Percentiles rank a stretch among this genome's conserved stretches.
Conservation (phyloP, 2,888 invertebrate species). For the Sturmia bella region DNA sequence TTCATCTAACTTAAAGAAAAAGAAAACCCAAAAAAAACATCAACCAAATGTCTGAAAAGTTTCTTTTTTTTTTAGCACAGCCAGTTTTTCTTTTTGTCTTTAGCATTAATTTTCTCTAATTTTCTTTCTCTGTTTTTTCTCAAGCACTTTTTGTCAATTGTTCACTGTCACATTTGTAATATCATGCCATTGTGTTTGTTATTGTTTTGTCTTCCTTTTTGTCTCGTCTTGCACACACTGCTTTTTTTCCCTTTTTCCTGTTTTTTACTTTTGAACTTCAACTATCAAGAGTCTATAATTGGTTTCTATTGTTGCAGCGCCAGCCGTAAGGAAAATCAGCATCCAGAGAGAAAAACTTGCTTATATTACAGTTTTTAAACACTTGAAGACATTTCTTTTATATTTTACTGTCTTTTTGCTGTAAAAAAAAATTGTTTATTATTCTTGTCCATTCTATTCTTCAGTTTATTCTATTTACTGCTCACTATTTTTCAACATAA, state of each 20-base stretch:
- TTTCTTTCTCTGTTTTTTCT: not conserved
- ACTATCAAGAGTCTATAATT: slow-evolving; percentile 51
- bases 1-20: no score
- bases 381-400: slow-evolving; percentile 28
- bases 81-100: no score
- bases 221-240: not conserved
- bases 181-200: slow-evolving; percentile 17
- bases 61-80: no score
- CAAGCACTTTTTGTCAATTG: not conserved
- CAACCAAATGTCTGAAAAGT: no score
- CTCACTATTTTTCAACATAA: not conserved
- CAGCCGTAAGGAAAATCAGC: not conserved
- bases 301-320: slow-evolving; percentile 46
- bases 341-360: not conserved
- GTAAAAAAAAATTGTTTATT: slow-evolving; percentile 2
- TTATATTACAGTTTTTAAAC: slow-evolving; percentile 16
- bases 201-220: slow-evolving; percentile 4
- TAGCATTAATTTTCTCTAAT: not conserved
- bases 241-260: no score
- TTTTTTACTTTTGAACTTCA: slow-evolving; percentile 7
- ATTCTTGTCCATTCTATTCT: slow-evolving; percentile 18
- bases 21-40: no score
- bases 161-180: not conserved
- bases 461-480: not conserved
- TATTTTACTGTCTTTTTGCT: slow-evolving; percentile 6